A percentile compares a stretch with the other conserved stretches of the same genome.
phyloP scores from a whole-genome alignment of 1,140 invertebrate species.

The Leptinotarsa texana region DNA sequence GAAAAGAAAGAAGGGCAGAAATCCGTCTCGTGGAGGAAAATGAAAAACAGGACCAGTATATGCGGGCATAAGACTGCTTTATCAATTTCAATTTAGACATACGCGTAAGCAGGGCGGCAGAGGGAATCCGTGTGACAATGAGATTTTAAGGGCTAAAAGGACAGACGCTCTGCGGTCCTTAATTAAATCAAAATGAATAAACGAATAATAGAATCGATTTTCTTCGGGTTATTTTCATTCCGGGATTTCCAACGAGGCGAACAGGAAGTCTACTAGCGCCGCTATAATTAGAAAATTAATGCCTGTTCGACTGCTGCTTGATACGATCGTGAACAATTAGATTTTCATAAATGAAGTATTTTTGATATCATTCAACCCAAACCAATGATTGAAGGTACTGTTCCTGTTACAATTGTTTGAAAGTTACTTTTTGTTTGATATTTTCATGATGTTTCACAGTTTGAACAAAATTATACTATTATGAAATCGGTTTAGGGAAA shows the following conservation, averaged over 20 bases:
- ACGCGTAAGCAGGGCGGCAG: slow-evolving; percentile 17
- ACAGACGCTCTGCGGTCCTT: slow-evolving; percentile 27
- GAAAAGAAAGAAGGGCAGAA: slow-evolving; percentile 13
- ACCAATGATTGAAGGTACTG: too few relatives aligned
- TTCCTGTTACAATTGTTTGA: too few relatives aligned
- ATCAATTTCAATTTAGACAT: slow-evolving; percentile 30
- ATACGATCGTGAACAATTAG: neutral
- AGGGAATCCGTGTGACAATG: slow-evolving; percentile 22
- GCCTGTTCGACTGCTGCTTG: neutral
- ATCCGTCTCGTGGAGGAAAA: slow-evolving; percentile 7
- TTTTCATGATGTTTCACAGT: too few relatives aligned
- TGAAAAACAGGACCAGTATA: slow-evolving; percentile 21
- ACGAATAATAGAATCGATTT: slow-evolving; percentile 30
- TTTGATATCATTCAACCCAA: too few relatives aligned
- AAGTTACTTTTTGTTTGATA: too few relatives aligned
- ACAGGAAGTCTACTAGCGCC: slow-evolving; percentile 9
- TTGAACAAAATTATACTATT: too few relatives aligned
- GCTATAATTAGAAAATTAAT: slow-evolving; percentile 25
- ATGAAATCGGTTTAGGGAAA: too few relatives aligned
- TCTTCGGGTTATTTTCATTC: slow-evolving; percentile 24
- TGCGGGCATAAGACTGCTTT: slow-evolving; percentile 24
- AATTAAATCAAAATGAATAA: slow-evolving; percentile 29
- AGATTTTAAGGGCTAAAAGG: slow-evolving; percentile 28
- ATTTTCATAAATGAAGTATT: neutral
- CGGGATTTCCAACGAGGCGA: neutral